Base-by-base conservation (phyloP, 2,113 vertebrate genomes). In the Seriola dumerili region DNA sequence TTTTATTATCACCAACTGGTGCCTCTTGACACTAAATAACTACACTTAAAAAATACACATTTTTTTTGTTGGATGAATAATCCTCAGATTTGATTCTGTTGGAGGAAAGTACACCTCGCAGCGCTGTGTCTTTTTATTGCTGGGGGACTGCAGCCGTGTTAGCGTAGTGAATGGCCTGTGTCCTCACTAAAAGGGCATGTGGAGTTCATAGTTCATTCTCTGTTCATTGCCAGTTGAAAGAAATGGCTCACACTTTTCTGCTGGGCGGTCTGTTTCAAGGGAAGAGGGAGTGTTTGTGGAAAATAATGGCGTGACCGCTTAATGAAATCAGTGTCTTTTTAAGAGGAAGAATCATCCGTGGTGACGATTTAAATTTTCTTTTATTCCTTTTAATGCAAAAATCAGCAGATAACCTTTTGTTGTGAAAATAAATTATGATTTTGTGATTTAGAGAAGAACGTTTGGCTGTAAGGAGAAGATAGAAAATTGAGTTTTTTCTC, bases 121-220 rank as follows among this genome's bases (percentile, higher is more conserved):
- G 81, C 32, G 5, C 4, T 29, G 25, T n/a, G 38, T 75, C 12
- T 73, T 76, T 83, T 84, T 82, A 85, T 86, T 75, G 78, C 73
- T 10, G 50, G 23, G 76, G 81, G 77, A 74, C 38, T 48, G 82
- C 61, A n/a, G 42, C 75, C 77, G 29, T 88, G 93, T 84, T 86
- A 80, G 80, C 42, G 65, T 66, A 76, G 89, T 87, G 88, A 92
- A 88, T 84, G 85, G 86, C 86, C 82, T 88, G 87, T 92, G 91
- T 93, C 92, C 91, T 90, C 85, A 81, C 58, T 83, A 4, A 91
- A 71, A 93, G 94, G 94, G 92, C 92, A 94, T 57, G 68, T 72
- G 63, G 94, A 95, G 94, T 95, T 95, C 93, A 94, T 50, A 94
- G 94, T 94, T 94, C 94, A 93, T 87, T 69, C 86, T 81, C 78